Evolutionary conservation across 2,113 vertebrate genomes (phyloP), one percentile per base, ranked within the genome.

Genomic region (Melospiza georgiana): DNA sequence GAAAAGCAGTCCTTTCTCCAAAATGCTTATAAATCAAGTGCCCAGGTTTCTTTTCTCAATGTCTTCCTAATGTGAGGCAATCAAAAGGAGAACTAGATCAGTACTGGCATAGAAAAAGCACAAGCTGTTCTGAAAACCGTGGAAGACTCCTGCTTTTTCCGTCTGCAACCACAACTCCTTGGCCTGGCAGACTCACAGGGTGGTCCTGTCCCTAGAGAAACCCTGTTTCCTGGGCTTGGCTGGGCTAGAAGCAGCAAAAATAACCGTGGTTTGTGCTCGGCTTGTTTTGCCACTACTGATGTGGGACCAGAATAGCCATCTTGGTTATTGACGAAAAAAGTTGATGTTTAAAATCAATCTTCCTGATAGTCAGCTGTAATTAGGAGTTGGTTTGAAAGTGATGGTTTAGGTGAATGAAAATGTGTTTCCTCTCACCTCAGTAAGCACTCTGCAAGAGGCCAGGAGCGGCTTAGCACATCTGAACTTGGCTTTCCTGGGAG

Each of bases 41-140:
- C 13, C 8, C 1, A 0, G 3, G 6, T 27, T 43, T 30, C n/a
- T 72, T 74, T 61, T 20, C 23, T n/a, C 1, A 0, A 10, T 28
- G 5, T 75, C 66, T 82, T 58, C n/a, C 19, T 25, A 55, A 20
- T 41, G 20, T 46, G 46, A 73, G 51, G 41, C 15, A 65, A 24
- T 6, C 17, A 79, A 78, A 55, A 27, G 18, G 30, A 78, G 14
- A 23, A 68, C 16, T 35, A 46, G 9, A n/a, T 48, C 25, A 76
- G 7, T 54, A 68, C 5, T 58, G 31, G 16, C 65, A 18, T 8
- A 48, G 17, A 52, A 51, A 77, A 79, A 44, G 4, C 27, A 79
- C 24, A 76, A 79, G 5, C 31, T 82, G 3, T 19, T 17, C 17
- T 85, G 69, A 75, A 66, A 82, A 35, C 0, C 5, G 10, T 20